A percentile compares a stretch with the other conserved stretches of the same genome.
Conservation (phyloP, 1,140 invertebrate species). For the Drosophila elegans region DNA sequence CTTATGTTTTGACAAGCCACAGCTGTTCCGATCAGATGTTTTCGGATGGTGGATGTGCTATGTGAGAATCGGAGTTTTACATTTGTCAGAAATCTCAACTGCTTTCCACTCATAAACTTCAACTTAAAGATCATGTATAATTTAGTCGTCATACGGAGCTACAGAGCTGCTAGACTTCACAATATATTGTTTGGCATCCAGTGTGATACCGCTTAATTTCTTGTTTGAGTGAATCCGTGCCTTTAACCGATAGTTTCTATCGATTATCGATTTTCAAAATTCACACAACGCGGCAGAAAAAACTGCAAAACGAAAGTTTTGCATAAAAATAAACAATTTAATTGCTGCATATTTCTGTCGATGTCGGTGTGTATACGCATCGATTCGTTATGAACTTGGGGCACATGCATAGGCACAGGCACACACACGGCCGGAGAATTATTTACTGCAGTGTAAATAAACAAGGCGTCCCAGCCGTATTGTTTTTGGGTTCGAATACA, state of each 20-base stretch:
- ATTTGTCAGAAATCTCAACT: no score
- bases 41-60: no score
- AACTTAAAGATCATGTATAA: no score
- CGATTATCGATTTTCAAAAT: slow-evolving; percentile 2
- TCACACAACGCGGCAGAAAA: slow-evolving; percentile 1
- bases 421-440: slow-evolving; percentile 10
- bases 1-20: no score
- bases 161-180: no score
- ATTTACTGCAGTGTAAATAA: slow-evolving; percentile 54
- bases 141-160: no score
- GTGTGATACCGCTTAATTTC: no score
- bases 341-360: slow-evolving; percentile 28
- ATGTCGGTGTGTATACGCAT: slow-evolving; percentile 9
- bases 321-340: slow-evolving; percentile 30
- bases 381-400: slow-evolving; percentile 27
- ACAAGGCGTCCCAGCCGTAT: slow-evolving; percentile 20
- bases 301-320: slow-evolving; percentile 1
- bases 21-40: no score
- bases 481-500: slow-evolving; percentile 54
- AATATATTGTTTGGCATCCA: no score
- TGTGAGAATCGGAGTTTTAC: no score
- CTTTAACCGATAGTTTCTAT: neutral
- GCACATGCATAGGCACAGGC: neutral
- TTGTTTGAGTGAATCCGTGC: no score
- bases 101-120: no score